Evolutionary conservation across 2,113 vertebrate genomes (phyloP), one percentile per base, ranked within the genome.

Genomic region (Toxostoma redivivum): DNA sequence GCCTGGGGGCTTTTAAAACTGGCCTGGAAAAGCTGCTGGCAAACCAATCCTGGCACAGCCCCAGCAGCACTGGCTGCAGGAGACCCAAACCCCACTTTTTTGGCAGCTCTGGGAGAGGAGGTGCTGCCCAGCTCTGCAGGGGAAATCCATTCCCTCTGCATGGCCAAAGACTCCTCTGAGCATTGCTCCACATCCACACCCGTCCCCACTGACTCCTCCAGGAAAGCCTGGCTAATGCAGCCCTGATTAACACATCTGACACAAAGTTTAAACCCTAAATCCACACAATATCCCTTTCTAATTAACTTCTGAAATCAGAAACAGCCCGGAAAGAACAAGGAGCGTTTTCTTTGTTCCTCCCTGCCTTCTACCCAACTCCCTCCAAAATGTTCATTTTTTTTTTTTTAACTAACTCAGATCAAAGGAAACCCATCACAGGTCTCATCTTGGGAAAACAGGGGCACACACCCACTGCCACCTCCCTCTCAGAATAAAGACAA

Each of bases 171-270:
- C 5, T 21, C 19, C 80, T 54, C 7, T 0, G 5, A 70, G 47
- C 57, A 4, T 30, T 14, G 78, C 54, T 61, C 37, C 69, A 40
- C 1, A 1, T n/a, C 0, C 0, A 67, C 40, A 23, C 10, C 15
- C 4, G 27, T 11, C 7, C 22, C 3, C 20, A 4, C 64, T 6
- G 28, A 11, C 10, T 81, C 76, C 76, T 62, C 45, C 6, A 66
- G 64, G 79, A 83, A 86, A 88, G 67, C 27, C 94, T 38, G 45
- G 48, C 61, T 97, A 93, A 95, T 76, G 20, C 83, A 25, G 53
- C 42, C 88, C 84, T 94, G 94, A 96, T 95, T 97, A 95, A 92
- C 69, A 57, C 19, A 88, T 65, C 93, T 76, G 65, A 86, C 72
- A 82, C 54, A 35, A 79, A 84, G 51, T 92, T 86, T 81, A 74